Percentiles rank a stretch among this genome's conserved stretches.
These are phyloP conservation scores for Drosophila anomalipes DNA, from an alignment of 2,888 invertebrate genomes.

Conservation along the genomic window DNA sequence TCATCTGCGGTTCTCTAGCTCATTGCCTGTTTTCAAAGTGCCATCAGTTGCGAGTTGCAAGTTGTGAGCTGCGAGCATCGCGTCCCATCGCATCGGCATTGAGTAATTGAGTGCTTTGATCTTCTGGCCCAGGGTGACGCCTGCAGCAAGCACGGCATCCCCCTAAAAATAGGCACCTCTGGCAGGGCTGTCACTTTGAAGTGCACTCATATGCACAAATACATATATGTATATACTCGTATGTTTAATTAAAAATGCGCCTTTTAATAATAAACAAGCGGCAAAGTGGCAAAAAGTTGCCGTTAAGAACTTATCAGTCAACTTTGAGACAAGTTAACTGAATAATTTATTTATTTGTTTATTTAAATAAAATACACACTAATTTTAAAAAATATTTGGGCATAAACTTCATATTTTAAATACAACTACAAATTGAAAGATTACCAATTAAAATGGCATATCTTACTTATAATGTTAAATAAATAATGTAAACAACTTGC, in stretches of 20 bases:
- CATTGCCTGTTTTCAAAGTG: conserved; percentile 77
- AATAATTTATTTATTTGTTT: neutral
- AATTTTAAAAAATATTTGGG: neutral
- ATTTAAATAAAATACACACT: neutral
- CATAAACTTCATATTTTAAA: neutral
- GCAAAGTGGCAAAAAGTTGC: conserved; percentile 1
- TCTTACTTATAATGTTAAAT: neutral
- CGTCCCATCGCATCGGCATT: conserved; percentile 54
- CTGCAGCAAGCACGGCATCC: conserved; percentile 25
- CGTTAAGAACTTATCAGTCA: neutral
- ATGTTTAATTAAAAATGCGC: conserved; percentile 55
- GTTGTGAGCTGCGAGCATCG: conserved; percentile 2
- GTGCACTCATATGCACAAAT: conserved; percentile 28
- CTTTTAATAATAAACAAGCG: conserved; percentile 37
- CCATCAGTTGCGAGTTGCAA: conserved; percentile 36
- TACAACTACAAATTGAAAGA: neutral
- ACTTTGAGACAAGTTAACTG: neutral
- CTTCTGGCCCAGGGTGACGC: conserved; percentile 61
- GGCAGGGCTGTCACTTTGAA: conserved; percentile 57
- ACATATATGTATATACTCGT: neutral
- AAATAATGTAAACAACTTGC: neutral
- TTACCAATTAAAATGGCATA: neutral
- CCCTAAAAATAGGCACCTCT: conserved; percentile 61
- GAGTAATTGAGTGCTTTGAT: conserved; percentile 79
- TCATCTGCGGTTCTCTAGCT: conserved; percentile 70